Evolutionary conservation across 2,797 vertebrate species (phyloP), one percentile per base, ranked within the genome.

Genomic region (Aquila chrysaetos): DNA sequence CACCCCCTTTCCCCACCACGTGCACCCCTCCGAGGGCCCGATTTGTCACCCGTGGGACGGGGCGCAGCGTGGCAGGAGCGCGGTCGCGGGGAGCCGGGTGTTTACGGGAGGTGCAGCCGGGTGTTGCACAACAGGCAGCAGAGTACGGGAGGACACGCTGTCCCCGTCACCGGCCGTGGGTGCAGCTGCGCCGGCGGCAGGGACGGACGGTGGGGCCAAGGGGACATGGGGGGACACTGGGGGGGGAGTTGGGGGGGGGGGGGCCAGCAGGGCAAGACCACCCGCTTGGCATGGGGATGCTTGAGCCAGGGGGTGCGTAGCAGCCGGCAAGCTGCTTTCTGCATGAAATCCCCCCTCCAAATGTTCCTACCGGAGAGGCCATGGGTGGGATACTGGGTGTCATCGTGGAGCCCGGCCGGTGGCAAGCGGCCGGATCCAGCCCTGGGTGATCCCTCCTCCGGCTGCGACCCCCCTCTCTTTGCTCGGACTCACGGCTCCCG

Each of bases 111-210:
- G 78, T 11, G 57, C 74, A 39, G 92, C 69, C 31, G 82, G 78
- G 49, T 81, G 46, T 97, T 97, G 97, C 97, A 97, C 96, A 96
- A 97, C 77, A 57, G 84, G 80, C 82, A 22, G 61, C 86, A 19
- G 53, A 24, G 85, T 1, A 10, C 94, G 6, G 76, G 63, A 57
- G 96, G 79, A 97, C 97, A 94, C 41, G 44, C 64, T 73, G 97
- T 97, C 94, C 96, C 68, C 15, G 39, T 64, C 22, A 20, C 77
- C 2, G 46, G 91, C 89, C 25, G 18, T 22, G 67, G 96, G 96
- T 82, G 93, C 95, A 92, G 92, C 92, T 27, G 78, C 25, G 5
- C 80, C 31, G n/a, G 54, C 22, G 3, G 73, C 69, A 8, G 80
- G 59, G 51, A 41, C 2, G 25, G 72, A 35, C 3, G 11, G 25